Evolutionary conservation across 2,888 invertebrate species (phyloP).

Genomic region (Drosophila birchii): DNA sequence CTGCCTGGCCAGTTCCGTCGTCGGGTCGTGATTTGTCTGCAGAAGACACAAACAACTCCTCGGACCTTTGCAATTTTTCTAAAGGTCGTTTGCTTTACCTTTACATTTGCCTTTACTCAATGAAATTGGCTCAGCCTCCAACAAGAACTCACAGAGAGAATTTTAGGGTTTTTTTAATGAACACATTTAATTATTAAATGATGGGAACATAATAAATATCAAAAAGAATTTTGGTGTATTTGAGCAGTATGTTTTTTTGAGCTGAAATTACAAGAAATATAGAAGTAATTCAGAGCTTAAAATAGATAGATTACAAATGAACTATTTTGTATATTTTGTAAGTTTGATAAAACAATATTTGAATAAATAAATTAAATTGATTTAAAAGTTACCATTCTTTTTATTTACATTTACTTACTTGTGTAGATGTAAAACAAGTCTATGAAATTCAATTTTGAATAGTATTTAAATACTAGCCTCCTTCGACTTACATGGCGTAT

Average conservation of each 20-base stretch:
- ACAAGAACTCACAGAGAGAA: background rate
- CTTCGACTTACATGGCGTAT: conserved; percentile 2
- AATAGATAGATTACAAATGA: no score
- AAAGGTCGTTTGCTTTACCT: conserved; percentile 72
- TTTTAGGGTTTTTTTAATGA: no score
- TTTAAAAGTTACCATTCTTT: no score
- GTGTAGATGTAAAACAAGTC: no score
- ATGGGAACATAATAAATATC: background rate
- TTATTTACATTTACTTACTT: no score
- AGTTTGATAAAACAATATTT: no score
- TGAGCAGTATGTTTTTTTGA: background rate
- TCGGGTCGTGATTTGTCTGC: conserved; percentile 77
- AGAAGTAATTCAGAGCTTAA: no score
- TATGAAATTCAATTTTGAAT: no score
- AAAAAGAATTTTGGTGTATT: background rate
- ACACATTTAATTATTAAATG: background rate
- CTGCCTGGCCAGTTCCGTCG: conserved; percentile 52
- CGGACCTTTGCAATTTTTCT: conserved; percentile 43
- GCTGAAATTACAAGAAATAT: no score
- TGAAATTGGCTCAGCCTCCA: conserved; percentile 57
- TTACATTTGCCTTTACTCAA: conserved; percentile 68
- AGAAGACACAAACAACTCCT: conserved; percentile 43
- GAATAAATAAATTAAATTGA: no score
- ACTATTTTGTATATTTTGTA: no score
- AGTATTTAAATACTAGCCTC: background rate